A percentile compares a stretch with the other conserved stretches of the same genome.
Conservation (phyloP, 1,140 invertebrate genomes). For the Pectinophora gossypiella region DNA sequence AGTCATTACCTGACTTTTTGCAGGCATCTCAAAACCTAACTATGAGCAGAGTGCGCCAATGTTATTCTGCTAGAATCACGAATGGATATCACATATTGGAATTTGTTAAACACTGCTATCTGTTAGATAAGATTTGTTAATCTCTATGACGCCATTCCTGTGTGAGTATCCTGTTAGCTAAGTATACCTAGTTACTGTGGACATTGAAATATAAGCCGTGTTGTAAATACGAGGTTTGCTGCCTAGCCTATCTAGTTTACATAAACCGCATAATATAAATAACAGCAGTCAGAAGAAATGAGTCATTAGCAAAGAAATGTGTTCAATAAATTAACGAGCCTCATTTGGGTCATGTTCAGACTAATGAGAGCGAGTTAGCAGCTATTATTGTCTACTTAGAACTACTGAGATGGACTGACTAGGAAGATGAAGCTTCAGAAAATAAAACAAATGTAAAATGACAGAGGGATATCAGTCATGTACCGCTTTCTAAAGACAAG, state of each 20-base stretch:
- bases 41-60: too few relatives aligned
- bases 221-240: too few relatives aligned
- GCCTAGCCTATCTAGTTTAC: too few relatives aligned
- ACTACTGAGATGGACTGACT: too few relatives aligned
- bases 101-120: constrained; percentile 25
- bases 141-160: constrained; percentile 30
- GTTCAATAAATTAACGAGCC: neutral
- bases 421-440: too few relatives aligned
- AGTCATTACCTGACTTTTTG: too few relatives aligned
- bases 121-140: constrained; percentile 38
- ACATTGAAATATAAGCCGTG: too few relatives aligned
- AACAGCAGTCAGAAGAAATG: neutral
- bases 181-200: neutral
- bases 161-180: constrained; percentile 14
- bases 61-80: too few relatives aligned
- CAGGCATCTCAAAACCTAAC: too few relatives aligned
- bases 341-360: neutral
- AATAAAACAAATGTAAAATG: too few relatives aligned
- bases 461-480: too few relatives aligned
- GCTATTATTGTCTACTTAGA: neutral
- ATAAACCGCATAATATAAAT: neutral
- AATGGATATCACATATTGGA: constrained; percentile 12
- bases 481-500: too few relatives aligned
- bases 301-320: neutral
- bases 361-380: neutral